Conservation (phyloP, 1,140 invertebrate species). For the Halictus rubicundus region DNA sequence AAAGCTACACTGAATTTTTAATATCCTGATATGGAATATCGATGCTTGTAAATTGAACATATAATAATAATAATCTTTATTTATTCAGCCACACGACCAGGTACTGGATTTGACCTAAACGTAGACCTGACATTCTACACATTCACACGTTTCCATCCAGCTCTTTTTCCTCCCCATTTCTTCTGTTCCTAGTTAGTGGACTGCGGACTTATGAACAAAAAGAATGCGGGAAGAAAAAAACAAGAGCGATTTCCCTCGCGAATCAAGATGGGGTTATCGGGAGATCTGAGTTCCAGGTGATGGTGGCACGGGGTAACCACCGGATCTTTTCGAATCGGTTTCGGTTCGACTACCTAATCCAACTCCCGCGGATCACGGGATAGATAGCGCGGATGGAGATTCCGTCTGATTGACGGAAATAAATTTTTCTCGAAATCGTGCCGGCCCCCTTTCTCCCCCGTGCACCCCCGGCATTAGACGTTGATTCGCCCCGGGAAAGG, state of each 20-base stretch:
- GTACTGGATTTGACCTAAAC: too few species aligned
- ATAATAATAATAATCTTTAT: too few species aligned
- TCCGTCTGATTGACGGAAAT: conserved; percentile 6
- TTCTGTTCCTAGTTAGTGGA: too few species aligned
- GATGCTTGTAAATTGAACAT: too few species aligned
- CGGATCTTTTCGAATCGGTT: conserved; percentile 28
- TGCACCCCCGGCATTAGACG: neutral
- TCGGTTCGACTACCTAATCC: conserved; percentile 12
- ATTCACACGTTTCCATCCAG: too few species aligned
- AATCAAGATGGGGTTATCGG: conserved; percentile 22
- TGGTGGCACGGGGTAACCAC: neutral
- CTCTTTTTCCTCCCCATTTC: too few species aligned
- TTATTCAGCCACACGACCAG: too few species aligned
- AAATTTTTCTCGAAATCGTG: conserved; percentile 24
- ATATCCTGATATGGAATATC: too few species aligned
- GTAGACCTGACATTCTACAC: too few species aligned
- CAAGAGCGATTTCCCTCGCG: neutral
- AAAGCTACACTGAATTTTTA: too few species aligned
- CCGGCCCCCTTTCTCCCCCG: neutral
- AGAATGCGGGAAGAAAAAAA: too few species aligned
- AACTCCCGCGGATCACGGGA: neutral
- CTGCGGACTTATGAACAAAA: too few species aligned
- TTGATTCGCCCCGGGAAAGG: neutral
- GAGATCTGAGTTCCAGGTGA: neutral
- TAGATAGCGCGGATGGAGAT: conserved; percentile 15